These are phyloP conservation scores for Atopsyche davidsoni DNA, from an alignment of 1,140 invertebrate species.

Conservation along the genomic window DNA sequence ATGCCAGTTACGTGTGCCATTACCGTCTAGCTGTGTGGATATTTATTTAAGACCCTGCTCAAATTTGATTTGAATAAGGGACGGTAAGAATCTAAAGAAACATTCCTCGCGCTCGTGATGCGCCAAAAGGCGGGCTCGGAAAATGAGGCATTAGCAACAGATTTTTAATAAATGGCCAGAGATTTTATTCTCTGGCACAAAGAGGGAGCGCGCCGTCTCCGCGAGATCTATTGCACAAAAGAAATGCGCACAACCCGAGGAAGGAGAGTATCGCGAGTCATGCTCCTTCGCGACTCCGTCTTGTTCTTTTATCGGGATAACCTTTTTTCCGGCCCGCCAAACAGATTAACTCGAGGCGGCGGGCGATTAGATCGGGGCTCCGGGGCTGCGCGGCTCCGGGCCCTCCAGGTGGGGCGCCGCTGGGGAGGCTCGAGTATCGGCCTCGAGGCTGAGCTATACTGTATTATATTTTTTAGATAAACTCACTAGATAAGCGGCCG, in stretches of 20 bases:
- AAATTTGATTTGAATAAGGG: too few species aligned
- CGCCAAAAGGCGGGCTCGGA: too few species aligned
- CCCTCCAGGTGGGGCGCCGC: neutral
- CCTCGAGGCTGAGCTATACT: neutral
- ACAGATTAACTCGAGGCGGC: slow-evolving; percentile 17
- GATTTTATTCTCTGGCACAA: neutral
- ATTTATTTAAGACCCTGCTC: too few species aligned
- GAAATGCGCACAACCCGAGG: neutral
- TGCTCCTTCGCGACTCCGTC: neutral
- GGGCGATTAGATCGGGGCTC: slow-evolving; percentile 17
- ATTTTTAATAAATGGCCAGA: neutral
- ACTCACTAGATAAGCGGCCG: too few species aligned
- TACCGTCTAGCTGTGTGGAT: too few species aligned
- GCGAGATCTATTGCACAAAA: slow-evolving; percentile 6
- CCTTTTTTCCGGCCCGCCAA: slow-evolving; percentile 25
- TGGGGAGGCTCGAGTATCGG: too few species aligned
- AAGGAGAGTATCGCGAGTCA: slow-evolving; percentile 18
- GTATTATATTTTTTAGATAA: neutral
- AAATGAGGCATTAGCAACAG: neutral
- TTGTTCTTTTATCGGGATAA: slow-evolving; percentile 8
- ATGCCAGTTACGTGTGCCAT: too few species aligned
- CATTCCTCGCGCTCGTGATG: too few species aligned
- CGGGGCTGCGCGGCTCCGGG: slow-evolving; percentile 11
- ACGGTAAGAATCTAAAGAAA: too few species aligned
- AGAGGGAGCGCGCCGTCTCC: neutral